Evolutionary conservation across 2,113 vertebrate genomes (phyloP).

Genomic region (Seriola rivoliana): DNA sequence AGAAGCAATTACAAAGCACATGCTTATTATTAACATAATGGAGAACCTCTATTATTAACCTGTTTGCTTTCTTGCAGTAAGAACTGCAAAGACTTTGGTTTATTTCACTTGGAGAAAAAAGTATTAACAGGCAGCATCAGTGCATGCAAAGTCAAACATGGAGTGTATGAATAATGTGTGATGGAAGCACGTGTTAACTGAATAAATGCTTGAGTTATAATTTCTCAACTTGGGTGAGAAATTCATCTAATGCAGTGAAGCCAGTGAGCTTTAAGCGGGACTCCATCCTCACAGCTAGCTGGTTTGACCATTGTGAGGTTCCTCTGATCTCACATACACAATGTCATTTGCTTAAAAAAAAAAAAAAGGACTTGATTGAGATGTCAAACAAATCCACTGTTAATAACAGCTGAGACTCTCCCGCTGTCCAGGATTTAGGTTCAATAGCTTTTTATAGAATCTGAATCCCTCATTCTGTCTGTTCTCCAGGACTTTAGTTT

Average conservation of each 20-base stretch:
- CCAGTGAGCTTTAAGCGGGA: neutral
- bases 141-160: constrained; percentile 8
- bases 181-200: neutral
- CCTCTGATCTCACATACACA: neutral
- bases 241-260: neutral
- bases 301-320: neutral
- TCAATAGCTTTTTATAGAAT: neutral
- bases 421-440: neutral
- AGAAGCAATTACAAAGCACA: constrained; percentile 10
- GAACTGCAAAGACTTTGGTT: constrained; percentile 32
- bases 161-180: constrained; percentile 9
- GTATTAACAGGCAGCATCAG: constrained; percentile 11
- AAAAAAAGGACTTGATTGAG: neutral
- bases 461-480: neutral
- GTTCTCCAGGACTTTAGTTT: neutral
- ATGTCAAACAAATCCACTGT: neutral
- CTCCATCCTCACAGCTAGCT: neutral
- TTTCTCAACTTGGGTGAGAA: neutral
- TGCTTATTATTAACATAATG: neutral
- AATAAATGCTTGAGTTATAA: neutral
- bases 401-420: neutral
- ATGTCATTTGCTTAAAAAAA: neutral
- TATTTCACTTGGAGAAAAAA: constrained; percentile 4
- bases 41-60: constrained; percentile 5
- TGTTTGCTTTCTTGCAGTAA: constrained; percentile 5